Percentiles rank a stretch among this genome's conserved stretches.
These are phyloP conservation scores for Leptopilina drosophilae DNA, from an alignment of 2,888 invertebrate species.

Conservation along the genomic window DNA sequence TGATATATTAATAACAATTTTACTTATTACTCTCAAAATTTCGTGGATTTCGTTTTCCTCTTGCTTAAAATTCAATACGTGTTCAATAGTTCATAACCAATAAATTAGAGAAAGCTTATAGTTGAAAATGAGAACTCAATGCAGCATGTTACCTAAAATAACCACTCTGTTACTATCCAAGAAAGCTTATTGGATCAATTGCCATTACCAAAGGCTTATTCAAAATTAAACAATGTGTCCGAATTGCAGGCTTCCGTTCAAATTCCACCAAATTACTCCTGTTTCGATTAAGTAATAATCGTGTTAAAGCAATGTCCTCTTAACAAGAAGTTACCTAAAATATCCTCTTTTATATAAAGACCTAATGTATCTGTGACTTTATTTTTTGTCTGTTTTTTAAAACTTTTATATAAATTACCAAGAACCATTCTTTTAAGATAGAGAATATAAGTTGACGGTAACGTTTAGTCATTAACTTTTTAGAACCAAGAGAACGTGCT, in stretches of 20 bases:
- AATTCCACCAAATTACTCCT: not conserved
- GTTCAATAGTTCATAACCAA: no score
- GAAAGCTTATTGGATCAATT: constrained; percentile 7
- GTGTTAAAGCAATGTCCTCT: not conserved
- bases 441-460: not conserved
- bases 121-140: not conserved
- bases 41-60: no score
- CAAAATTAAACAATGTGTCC: not conserved
- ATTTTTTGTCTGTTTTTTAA: not conserved
- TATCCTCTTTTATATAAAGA: not conserved
- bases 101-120: not conserved
- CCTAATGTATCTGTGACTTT: not conserved
- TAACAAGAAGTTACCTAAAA: not conserved
- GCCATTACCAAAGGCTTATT: constrained; percentile 3
- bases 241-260: not conserved
- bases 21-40: no score
- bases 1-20: no score
- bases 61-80: no score
- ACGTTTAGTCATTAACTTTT: constrained; percentile 20
- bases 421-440: not conserved
- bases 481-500: not conserved
- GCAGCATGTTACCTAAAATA: not conserved
- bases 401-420: not conserved
- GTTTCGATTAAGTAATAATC: not conserved
- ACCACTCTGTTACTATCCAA: not conserved